Evolutionary conservation across 2,888 invertebrate genomes (phyloP), one percentile per base, ranked within the genome.

Genomic region (Margaritifera margaritifera): DNA sequence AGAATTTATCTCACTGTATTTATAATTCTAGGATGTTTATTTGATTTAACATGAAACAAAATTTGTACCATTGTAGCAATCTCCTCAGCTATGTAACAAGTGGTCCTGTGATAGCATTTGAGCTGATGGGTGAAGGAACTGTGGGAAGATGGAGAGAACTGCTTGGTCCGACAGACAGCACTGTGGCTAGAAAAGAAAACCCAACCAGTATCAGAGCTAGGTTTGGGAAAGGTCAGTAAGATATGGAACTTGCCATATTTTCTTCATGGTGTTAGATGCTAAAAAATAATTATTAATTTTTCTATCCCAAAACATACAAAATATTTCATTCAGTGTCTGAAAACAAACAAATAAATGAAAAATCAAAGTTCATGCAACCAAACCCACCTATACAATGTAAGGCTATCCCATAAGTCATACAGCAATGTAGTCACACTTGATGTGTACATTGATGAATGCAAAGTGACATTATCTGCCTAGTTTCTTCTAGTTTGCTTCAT

Each of bases 41-140:
- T 42, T 42, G 42, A 15, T 42, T 42, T 3, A 42, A 42, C 11
- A 42, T 42, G 15, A 42, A 42, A 15, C 15, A 42, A 42, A 8
- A 8, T 42, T 15, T 42, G 42, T 42, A 51, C 53, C 25, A 67
- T 75, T 80, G 15, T 75, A 93, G 93, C 70, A 91, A 92, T 77
- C 88, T 94, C 55, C 83, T 94, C 63, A 93, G 93, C 70, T 91
- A 92, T 85, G 89, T 95, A 50, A 92, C 92, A 42, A 93, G 93
- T 58, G 94, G 94, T 22, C 92, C 93, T 20, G 91, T 94, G 1
- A 90, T 94, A 82, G 94, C 93, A 0, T 84, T 95, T 84, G 94
- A 95, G 88, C 85, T 96, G 64, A 92, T 95, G 62, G 94, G 94
- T 0, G 93, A 93, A 80, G 92, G 94, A 88, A 93, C 93, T 11